Percentiles rank a stretch among this genome's conserved stretches.
Conservation (phyloP, 2,797 vertebrate genomes). For the Sebastes nivosus region DNA sequence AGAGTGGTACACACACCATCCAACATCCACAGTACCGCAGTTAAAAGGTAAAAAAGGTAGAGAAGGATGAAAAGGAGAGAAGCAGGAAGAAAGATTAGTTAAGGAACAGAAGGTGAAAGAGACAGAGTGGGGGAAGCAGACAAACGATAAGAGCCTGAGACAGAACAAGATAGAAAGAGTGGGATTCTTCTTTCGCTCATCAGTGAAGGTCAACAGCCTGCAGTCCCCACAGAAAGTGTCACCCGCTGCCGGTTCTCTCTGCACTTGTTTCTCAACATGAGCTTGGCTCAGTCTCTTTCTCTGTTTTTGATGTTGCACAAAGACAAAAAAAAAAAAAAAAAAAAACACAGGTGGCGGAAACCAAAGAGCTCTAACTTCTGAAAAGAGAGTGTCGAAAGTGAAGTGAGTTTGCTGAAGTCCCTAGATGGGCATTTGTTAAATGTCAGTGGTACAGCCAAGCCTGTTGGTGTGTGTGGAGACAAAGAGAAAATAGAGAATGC, state of each 20-base stretch:
- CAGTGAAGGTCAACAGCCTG: conserved; percentile 56
- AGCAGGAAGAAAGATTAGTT: neutral
- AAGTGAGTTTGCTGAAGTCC: conserved; percentile 26
- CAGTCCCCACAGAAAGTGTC: conserved; percentile 38
- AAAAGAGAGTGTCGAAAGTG: conserved; percentile 5
- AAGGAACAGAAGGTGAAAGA: conserved; percentile 27
- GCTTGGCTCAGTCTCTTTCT: neutral
- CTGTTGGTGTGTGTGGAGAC: neutral
- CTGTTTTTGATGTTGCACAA: conserved; percentile 33
- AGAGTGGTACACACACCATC: neutral
- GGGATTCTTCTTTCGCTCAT: conserved; percentile 31
- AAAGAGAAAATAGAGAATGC: conserved; percentile 1
- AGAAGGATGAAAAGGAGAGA: neutral
- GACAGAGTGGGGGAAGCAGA: conserved; percentile 19
- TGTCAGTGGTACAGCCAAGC: conserved; percentile 24
- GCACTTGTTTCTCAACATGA: conserved; percentile 20
- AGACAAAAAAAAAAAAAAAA: neutral
- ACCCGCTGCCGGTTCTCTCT: conserved; percentile 1
- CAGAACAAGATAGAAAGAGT: conserved; percentile 33
- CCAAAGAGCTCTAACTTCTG: conserved; percentile 26
- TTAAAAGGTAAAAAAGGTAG: neutral
- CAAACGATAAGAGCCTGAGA: conserved; percentile 28
- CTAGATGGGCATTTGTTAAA: conserved; percentile 41
- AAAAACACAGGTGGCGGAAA: conserved; percentile 36
- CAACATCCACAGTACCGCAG: neutral